A percentile compares a stretch with the other conserved stretches of the same genome.
Evolutionary conservation across 2,113 vertebrate species (phyloP).

Genomic region (Papio anubis): DNA sequence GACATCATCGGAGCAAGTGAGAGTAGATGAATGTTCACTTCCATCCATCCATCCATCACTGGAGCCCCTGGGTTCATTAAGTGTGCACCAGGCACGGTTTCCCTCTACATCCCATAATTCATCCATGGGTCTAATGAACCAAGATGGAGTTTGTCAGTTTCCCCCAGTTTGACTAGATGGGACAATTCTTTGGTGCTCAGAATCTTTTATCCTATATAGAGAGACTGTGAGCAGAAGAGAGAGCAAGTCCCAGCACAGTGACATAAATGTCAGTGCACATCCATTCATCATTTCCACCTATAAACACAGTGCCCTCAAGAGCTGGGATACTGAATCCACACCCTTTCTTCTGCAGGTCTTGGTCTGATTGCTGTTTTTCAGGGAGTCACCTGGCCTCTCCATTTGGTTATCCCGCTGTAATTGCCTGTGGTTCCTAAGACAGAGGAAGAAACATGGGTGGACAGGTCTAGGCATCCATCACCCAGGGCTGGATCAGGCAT

Average conservation of each 20-base stretch:
- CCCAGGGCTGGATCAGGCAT: not conserved
- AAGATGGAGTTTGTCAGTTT: conserved; percentile 22
- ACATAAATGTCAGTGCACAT: not conserved
- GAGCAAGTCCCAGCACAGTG: not conserved
- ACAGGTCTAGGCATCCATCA: not conserved
- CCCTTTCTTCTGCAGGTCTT: not conserved
- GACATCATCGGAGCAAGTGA: conserved; percentile 20
- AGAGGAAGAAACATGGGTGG: not conserved
- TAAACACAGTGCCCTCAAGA: not conserved
- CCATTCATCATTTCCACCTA: not conserved
- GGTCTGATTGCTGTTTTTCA: not conserved
- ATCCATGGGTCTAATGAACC: not conserved
- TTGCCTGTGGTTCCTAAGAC: not conserved
- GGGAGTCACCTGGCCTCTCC: not conserved
- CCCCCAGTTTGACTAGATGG: not conserved
- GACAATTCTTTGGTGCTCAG: not conserved
- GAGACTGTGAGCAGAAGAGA: not conserved
- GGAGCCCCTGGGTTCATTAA: conserved; percentile 6
- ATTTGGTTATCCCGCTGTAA: not conserved
- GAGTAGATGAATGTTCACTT: conserved; percentile 55
- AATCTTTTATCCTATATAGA: not conserved
- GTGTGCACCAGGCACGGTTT: not conserved
- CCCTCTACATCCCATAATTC: conserved; percentile 48
- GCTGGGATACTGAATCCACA: not conserved
- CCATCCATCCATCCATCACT: conserved; percentile 68